phyloP scores from a whole-genome alignment of 2,888 invertebrate species.

The Cantharis rufa region DNA sequence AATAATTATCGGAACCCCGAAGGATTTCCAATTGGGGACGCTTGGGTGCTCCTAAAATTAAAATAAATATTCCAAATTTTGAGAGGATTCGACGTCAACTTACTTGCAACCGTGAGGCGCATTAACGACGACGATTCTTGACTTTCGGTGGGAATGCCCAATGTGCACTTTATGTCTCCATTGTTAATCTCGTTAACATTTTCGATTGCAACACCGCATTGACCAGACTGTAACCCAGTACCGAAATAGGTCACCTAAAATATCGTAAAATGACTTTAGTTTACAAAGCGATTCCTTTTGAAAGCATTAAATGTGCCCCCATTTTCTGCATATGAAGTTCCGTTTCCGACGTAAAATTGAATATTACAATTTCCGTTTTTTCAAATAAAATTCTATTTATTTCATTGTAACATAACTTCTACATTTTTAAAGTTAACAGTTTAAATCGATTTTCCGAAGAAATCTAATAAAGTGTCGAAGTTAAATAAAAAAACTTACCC shows the following conservation, averaged over 20 bases:
- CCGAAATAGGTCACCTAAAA: conserved; percentile 56
- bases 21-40: conserved; percentile 56
- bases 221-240: conserved; percentile 62
- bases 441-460: not conserved
- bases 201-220: conserved; percentile 73
- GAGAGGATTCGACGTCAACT: conserved; percentile 52
- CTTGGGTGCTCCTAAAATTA: conserved; percentile 57
- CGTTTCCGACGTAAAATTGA: not conserved
- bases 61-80: conserved; percentile 11
- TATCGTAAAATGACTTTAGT: not conserved
- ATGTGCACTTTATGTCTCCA: conserved; percentile 69
- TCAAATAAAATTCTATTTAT: not conserved
- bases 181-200: conserved; percentile 69
- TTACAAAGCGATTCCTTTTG: not conserved
- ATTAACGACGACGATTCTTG: conserved; percentile 65
- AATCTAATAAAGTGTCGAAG: conserved; percentile 1
- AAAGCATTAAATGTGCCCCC: not conserved
- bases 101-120: conserved; percentile 73
- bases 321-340: not conserved
- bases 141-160: conserved; percentile 63
- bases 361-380: not conserved
- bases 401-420: not conserved
- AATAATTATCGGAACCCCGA: conserved; percentile 51
- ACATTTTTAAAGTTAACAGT: not conserved
- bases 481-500: conserved; percentile 50